These are phyloP conservation scores for Penaeus vannamei DNA, from an alignment of 1,140 invertebrate genomes.

Conservation along the genomic window DNA sequence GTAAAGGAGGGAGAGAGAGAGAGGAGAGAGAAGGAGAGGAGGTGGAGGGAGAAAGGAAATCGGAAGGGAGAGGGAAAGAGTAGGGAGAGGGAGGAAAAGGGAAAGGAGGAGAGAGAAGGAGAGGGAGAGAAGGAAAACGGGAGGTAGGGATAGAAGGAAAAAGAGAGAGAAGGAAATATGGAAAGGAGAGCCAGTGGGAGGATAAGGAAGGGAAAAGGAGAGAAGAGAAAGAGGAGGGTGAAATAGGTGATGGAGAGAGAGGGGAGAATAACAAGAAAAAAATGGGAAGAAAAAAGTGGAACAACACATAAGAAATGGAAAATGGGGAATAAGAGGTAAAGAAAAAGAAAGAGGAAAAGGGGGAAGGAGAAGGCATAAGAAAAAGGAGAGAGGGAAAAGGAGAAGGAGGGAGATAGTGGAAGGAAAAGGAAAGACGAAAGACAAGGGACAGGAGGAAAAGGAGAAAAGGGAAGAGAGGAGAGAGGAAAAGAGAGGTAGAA, in stretches of 20 bases:
- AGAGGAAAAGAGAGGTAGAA: slow-evolving; percentile 36
- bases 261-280: slow-evolving; percentile 16
- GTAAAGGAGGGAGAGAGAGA: too few relatives aligned
- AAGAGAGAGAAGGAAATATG: too few relatives aligned
- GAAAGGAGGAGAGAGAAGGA: neutral
- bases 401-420: neutral
- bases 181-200: neutral
- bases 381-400: neutral
- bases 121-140: neutral
- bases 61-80: too few relatives aligned
- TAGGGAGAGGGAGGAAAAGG: too few relatives aligned
- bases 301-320: neutral
- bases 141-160: neutral
- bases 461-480: neutral
- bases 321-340: neutral
- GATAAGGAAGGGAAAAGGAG: neutral
- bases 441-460: too few relatives aligned
- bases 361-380: too few relatives aligned
- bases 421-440: neutral
- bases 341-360: neutral
- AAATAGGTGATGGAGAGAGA: neutral
- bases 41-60: too few relatives aligned
- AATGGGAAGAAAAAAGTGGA: neutral
- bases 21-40: too few relatives aligned
- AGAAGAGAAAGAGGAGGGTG: neutral